Percentiles rank a stretch among this genome's conserved stretches.
Evolutionary conservation across 2,888 invertebrate species (phyloP).

Genomic region (Amiota mariae): DNA sequence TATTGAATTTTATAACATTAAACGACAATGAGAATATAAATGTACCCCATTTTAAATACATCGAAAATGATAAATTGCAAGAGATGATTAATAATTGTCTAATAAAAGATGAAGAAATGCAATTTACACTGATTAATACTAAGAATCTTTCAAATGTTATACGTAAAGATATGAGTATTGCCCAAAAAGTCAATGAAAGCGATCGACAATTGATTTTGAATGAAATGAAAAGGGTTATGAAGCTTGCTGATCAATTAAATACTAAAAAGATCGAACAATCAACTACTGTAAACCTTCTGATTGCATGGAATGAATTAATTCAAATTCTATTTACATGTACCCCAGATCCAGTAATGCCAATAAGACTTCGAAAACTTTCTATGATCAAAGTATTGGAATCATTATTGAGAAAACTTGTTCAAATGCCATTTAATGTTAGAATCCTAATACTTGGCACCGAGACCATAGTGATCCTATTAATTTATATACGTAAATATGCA

Average conservation of each 20-base stretch:
- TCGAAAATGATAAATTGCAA: too few species aligned
- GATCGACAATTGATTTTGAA: slow-evolving; percentile 80
- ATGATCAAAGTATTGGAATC: slow-evolving; percentile 55
- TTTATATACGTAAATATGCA: slow-evolving; percentile 83
- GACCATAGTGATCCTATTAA: slow-evolving; percentile 84
- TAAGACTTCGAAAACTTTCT: slow-evolving; percentile 72
- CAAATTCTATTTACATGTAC: slow-evolving; percentile 88
- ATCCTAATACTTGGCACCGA: slow-evolving; percentile 86
- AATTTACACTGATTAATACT: too few species aligned
- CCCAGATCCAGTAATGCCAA: slow-evolving; percentile 81
- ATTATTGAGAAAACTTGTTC: slow-evolving; percentile 79
- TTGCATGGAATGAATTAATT: slow-evolving; percentile 89
- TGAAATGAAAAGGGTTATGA: slow-evolving; percentile 81
- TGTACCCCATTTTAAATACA: too few species aligned
- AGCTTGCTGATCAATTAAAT: slow-evolving; percentile 85
- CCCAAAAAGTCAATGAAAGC: slow-evolving; percentile 80
- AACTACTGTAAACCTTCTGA: slow-evolving; percentile 85
- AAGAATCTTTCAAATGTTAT: too few species aligned
- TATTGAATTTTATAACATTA: too few species aligned
- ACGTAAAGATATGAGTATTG: slow-evolving; percentile 78
- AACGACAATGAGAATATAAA: too few species aligned
- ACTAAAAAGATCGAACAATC: slow-evolving; percentile 81
- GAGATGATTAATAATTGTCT: too few species aligned
- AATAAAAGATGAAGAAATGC: too few species aligned
- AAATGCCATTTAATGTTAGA: slow-evolving; percentile 83